Evolutionary conservation across 2,888 invertebrate species (phyloP).

Genomic region (Himalopsyche anomala): DNA sequence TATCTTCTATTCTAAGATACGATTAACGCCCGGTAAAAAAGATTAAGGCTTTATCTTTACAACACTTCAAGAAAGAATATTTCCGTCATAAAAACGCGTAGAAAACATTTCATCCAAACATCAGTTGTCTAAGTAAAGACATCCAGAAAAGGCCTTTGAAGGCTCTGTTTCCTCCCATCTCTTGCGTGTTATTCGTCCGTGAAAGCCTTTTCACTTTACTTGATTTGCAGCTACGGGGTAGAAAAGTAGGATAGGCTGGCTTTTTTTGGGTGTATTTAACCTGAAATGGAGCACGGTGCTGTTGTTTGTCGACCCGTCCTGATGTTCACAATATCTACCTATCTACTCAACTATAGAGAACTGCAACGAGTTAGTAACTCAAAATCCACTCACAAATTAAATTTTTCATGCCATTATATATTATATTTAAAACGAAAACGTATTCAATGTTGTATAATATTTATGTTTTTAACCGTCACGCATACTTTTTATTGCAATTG

Average conservation of each 20-base stretch:
- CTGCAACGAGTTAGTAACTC: neutral
- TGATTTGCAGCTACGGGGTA: conserved; percentile 1
- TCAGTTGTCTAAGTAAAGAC: conserved; percentile 23
- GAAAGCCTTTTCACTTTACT: conserved; percentile 34
- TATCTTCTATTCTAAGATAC: no score
- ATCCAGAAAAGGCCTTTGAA: conserved; percentile 3
- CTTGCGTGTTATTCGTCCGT: conserved; percentile 24
- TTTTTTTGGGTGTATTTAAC: conserved; percentile 28
- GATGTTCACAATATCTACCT: neutral
- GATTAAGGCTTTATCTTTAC: no score
- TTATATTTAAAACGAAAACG: no score
- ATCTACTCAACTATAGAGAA: neutral
- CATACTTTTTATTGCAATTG: no score
- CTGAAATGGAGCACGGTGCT: conserved; percentile 16
- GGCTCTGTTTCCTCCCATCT: conserved; percentile 2
- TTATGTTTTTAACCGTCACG: no score
- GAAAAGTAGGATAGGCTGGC: neutral
- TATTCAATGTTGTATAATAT: no score
- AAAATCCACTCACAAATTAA: neutral
- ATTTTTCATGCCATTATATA: no score
- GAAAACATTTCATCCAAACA: conserved; percentile 28
- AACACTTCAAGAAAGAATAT: no score
- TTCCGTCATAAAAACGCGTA: neutral
- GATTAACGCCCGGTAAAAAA: no score
- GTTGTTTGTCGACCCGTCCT: conserved; percentile 12